Conservation (phyloP, 2,113 vertebrate genomes). For the Lepus timidus region DNA sequence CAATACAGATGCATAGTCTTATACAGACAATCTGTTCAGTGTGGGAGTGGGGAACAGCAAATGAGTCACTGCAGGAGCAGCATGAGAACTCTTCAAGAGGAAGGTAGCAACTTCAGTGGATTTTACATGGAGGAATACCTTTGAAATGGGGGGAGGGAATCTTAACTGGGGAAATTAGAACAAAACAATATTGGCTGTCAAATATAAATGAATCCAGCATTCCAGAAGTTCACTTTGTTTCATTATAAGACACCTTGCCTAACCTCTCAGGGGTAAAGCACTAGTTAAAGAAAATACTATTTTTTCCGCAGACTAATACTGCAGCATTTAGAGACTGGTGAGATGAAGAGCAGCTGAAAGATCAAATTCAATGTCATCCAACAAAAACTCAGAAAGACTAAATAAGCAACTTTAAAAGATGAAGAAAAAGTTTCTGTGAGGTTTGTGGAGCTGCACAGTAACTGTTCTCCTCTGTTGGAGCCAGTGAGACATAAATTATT, state of each 20-base stretch:
- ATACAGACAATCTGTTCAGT: background rate
- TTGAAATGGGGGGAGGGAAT: background rate
- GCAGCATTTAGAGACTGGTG: background rate
- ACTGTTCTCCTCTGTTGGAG: background rate
- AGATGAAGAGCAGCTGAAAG: background rate
- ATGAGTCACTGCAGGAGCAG: background rate
- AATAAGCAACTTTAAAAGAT: background rate
- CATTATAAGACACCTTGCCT: background rate
- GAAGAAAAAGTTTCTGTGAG: background rate
- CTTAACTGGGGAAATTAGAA: background rate
- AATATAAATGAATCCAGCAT: background rate
- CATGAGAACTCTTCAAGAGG: background rate
- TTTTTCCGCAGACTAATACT: background rate
- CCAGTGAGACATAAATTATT: conserved; percentile 47
- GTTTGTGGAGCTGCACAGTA: background rate
- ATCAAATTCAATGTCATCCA: background rate
- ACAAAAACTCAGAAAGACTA: background rate
- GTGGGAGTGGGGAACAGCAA: background rate
- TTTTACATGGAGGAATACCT: background rate
- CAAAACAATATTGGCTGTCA: background rate
- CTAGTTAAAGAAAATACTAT: background rate
- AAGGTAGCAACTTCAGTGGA: background rate
- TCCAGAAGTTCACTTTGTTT: background rate
- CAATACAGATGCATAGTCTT: background rate
- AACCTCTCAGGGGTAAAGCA: background rate